Evolutionary conservation across 2,797 vertebrate genomes (phyloP).

Genomic region (Melopsittacus undulatus): DNA sequence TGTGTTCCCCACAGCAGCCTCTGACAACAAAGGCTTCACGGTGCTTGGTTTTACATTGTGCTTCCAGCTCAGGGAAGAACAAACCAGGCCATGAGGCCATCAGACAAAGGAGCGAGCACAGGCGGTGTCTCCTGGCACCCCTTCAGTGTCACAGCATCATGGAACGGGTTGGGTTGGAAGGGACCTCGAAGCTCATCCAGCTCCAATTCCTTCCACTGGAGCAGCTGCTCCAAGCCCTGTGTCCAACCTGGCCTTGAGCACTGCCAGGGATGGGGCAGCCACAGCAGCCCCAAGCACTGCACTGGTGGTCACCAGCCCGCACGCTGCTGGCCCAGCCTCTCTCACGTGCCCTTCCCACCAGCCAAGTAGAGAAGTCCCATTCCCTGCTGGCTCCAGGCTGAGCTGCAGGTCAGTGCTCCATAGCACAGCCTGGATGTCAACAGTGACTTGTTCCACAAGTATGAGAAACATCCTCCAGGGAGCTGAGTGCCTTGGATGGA

Average conservation of each 20-base stretch:
- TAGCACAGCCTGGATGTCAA: accelerated
- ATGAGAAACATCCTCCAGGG: background rate
- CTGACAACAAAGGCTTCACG: background rate
- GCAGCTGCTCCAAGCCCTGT: too few relatives aligned
- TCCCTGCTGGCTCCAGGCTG: background rate
- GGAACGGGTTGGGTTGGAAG: too few relatives aligned
- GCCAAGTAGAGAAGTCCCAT: background rate
- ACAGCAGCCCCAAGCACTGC: background rate
- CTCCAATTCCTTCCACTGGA: too few relatives aligned
- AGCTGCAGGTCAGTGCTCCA: background rate
- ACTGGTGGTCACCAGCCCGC: background rate
- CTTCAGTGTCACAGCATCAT: too few relatives aligned
- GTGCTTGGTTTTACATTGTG: background rate
- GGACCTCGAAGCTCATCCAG: too few relatives aligned
- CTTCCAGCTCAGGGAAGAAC: background rate
- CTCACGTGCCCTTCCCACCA: background rate
- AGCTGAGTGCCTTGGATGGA: accelerated
- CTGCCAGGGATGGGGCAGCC: background rate
- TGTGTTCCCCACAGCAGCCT: background rate
- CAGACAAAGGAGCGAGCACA: background rate
- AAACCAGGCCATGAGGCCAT: background rate
- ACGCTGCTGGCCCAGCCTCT: background rate
- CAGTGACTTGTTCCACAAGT: background rate
- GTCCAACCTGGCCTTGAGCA: background rate
- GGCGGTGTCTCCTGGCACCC: background rate